Base-by-base conservation (phyloP, 2,797 vertebrate species). In the Etheostoma perlongum region DNA sequence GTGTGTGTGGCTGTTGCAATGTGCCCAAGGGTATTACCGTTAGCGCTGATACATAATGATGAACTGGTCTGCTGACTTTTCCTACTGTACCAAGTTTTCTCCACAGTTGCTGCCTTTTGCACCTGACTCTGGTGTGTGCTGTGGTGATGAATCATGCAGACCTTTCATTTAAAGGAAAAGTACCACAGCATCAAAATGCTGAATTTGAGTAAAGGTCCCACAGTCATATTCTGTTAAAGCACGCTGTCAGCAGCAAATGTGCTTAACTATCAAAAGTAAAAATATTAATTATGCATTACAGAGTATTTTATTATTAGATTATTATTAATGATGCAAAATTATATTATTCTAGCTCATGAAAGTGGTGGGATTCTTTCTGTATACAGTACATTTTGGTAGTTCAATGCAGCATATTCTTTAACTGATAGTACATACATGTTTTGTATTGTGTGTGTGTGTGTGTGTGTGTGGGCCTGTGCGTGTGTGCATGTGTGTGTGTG, bases 31-130 rank as follows among this genome's bases (percentile, higher is more conserved):
- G 89, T 78, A 66, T 78, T 86, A 61, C 84, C 72, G 71, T 87
- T 86, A 62, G 75, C 36, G 36, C 53, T 89, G 82, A 91, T 80
- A 82, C 77, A 93, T 88, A 84, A 87, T 81, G 80, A 84, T 85
- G 74, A 78, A 48, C 63, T 75, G 18, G 13, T 63, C 25, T 40
- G 63, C 47, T 85, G 55, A 63, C 71, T 78, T 30, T 18, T 59
- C 53, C 72, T 18, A 47, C 68, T 12, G 10, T 40, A 40, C 10
- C 69, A 74, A 69, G 74, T 79, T 82, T 72, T 72, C 52, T 54
- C 30, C 47, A 69, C 46, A 66, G 64, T 81, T 10, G 51, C 18
- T 69, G 58, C 57, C 30, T 83, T 74, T 82, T 59, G 36, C 16
- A 18, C 13, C 49, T 72, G 67, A 55, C 51, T 68, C 46, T 57